phyloP scores from a whole-genome alignment of 2,888 invertebrate genomes.

The Drosophila ochracea region DNA sequence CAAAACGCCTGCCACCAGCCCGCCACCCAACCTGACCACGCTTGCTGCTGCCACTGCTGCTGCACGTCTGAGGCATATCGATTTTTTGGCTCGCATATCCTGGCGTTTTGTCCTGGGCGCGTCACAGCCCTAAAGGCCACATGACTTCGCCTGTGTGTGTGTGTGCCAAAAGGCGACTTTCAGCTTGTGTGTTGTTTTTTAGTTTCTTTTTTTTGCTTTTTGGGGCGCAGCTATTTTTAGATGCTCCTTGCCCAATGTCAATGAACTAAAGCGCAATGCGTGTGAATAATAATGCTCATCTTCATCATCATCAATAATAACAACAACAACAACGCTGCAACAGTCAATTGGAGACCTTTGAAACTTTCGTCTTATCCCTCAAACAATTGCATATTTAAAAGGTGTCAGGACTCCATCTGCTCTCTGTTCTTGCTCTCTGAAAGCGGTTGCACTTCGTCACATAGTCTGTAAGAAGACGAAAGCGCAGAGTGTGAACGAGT shows the following conservation, averaged over 20 bases:
- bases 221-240: slow-evolving; percentile 69
- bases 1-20: slow-evolving; percentile 12
- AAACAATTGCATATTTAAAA: slow-evolving; percentile 9
- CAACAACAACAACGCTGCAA: not conserved
- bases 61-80: slow-evolving; percentile 81
- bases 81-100: slow-evolving; percentile 64
- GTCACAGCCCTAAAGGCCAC: slow-evolving; percentile 42
- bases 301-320: not conserved
- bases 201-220: slow-evolving; percentile 9
- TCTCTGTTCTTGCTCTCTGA: slow-evolving; percentile 2
- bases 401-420: slow-evolving; percentile 13
- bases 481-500: not conserved
- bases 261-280: slow-evolving; percentile 56
- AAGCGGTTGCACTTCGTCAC: slow-evolving; percentile 43
- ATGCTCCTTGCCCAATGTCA: slow-evolving; percentile 53
- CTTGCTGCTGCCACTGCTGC: slow-evolving; percentile 17
- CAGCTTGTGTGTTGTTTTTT: slow-evolving; percentile 30
- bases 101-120: slow-evolving; percentile 56
- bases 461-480: slow-evolving; percentile 24
- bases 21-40: slow-evolving; percentile 19
- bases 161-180: slow-evolving; percentile 50
- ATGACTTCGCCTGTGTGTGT: slow-evolving; percentile 29
- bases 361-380: slow-evolving; percentile 30
- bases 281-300: slow-evolving; percentile 1
- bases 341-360: slow-evolving; percentile 24